phyloP scores from a whole-genome alignment of 2,113 vertebrate genomes.

The Aspiorhynchus laticeps region DNA sequence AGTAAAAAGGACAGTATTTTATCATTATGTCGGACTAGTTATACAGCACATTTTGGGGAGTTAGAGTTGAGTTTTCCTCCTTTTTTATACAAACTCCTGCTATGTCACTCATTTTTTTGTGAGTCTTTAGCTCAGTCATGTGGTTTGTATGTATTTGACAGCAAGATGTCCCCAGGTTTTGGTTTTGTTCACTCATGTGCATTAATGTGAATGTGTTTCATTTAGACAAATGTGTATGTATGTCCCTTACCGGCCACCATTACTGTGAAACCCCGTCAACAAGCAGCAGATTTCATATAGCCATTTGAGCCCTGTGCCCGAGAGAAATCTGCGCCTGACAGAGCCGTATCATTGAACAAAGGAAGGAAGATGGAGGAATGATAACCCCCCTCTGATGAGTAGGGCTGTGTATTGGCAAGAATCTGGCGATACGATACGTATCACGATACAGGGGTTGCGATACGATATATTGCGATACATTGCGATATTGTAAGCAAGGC shows the following conservation, averaged over 20 bases:
- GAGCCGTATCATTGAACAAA: conserved; percentile 64
- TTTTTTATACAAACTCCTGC: not conserved
- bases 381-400: conserved; percentile 42
- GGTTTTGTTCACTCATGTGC: conserved; percentile 3
- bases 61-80: not conserved
- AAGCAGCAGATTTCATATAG: conserved; percentile 64
- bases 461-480: too few relatives aligned
- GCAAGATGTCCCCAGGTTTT: not conserved
- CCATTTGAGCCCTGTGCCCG: conserved; percentile 60
- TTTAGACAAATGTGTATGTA: not conserved
- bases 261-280: not conserved
- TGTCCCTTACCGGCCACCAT: conserved; percentile 3
- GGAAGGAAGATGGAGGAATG: conserved; percentile 43
- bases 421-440: too few relatives aligned
- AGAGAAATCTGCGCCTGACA: conserved; percentile 57
- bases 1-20: not conserved
- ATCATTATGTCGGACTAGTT: too few relatives aligned
- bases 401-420: too few relatives aligned
- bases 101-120: not conserved
- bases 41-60: too few relatives aligned
- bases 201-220: conserved; percentile 24
- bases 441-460: too few relatives aligned
- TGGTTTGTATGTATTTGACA: not conserved
- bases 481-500: too few relatives aligned
- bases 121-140: conserved; percentile 3